Evolutionary conservation across 2,888 invertebrate genomes (phyloP).

Genomic region (Euphydryas editha): DNA sequence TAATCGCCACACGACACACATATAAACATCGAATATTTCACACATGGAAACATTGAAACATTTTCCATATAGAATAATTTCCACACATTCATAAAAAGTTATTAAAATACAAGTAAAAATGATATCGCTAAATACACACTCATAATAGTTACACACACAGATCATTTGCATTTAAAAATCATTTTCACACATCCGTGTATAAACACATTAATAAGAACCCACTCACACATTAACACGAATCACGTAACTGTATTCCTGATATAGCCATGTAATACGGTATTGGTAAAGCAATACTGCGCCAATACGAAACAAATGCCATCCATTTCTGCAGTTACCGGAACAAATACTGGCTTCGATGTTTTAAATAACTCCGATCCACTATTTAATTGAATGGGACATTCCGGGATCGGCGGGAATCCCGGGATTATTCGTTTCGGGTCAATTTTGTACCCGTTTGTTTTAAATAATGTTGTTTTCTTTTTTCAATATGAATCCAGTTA

Average conservation of each 20-base stretch:
- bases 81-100: no score
- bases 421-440: conserved; percentile 28
- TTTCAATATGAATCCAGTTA: not conserved
- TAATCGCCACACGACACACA: no score
- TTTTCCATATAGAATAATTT: no score
- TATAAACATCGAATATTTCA: no score
- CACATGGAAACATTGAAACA: no score
- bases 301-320: conserved; percentile 16
- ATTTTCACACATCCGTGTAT: not conserved
- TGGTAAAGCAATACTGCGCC: conserved; percentile 18
- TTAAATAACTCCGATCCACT: conserved; percentile 30
- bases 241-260: not conserved
- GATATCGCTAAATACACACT: no score
- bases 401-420: conserved; percentile 24
- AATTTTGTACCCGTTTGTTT: conserved; percentile 24
- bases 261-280: not conserved
- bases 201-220: not conserved
- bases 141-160: not conserved
- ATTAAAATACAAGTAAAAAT: no score
- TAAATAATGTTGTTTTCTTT: conserved; percentile 24
- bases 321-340: conserved; percentile 28
- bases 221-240: conserved; percentile 1
- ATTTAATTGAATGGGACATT: conserved; percentile 33
- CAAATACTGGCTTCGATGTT: conserved; percentile 25
- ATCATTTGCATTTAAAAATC: not conserved